These are phyloP conservation scores for Rugalucina vietnamica DNA, from an alignment of 2,888 invertebrate genomes.

Conservation along the genomic window DNA sequence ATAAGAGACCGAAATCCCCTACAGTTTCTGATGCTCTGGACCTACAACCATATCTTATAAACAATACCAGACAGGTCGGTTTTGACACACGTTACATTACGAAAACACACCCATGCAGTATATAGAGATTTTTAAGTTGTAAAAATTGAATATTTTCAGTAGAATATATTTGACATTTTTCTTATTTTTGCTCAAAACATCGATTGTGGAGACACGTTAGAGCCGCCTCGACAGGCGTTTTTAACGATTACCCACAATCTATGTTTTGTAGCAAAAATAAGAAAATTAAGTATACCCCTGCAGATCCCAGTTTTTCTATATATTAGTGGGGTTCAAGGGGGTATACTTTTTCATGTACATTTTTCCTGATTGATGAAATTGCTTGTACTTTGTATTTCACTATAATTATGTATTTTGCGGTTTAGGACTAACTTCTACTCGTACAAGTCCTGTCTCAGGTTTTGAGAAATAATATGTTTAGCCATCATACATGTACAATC, in stretches of 20 bases:
- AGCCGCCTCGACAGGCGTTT: not conserved
- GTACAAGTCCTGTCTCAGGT: too few species aligned
- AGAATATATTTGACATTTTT: not conserved
- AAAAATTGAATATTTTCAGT: not conserved
- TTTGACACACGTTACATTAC: not conserved
- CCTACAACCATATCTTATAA: conserved; percentile 33
- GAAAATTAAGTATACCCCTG: too few species aligned
- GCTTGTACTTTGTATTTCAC: too few species aligned
- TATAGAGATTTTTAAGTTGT: not conserved
- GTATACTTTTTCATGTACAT: too few species aligned
- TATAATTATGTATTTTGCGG: too few species aligned
- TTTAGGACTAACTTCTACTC: too few species aligned
- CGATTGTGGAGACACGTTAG: not conserved
- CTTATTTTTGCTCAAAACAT: not conserved
- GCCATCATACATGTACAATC: too few species aligned
- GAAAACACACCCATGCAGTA: not conserved
- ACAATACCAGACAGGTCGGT: conserved; percentile 45
- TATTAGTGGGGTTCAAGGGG: too few species aligned
- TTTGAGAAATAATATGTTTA: too few species aligned
- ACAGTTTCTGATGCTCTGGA: conserved; percentile 6
- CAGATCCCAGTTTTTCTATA: too few species aligned
- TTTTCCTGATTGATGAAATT: too few species aligned
- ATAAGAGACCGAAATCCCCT: not conserved
- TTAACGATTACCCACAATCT: not conserved
- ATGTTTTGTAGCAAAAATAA: too few species aligned